Evolutionary conservation across 1,140 invertebrate genomes (phyloP), one percentile per base, ranked within the genome.

Genomic region (Aphidius gifuensis): DNA sequence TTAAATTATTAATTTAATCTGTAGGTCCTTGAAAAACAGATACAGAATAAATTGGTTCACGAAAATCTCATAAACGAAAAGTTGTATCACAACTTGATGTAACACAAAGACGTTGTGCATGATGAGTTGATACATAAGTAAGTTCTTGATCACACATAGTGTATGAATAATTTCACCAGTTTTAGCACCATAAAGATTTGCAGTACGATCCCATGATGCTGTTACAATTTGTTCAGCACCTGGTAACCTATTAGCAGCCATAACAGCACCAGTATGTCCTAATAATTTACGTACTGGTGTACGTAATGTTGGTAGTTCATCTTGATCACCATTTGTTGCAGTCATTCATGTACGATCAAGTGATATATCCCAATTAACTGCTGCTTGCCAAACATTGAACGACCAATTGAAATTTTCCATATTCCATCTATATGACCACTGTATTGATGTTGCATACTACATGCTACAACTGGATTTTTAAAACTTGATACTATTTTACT

Each of bases 21-120:
- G 94, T 96, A 80, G 99, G 97, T 46, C 96, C 97, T 82, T 99
- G 96, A 80, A 98, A 99, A 3, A 99, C 97, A 5, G 94, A 97
- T 38, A 98, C 96, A 3, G 93, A 96, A 75, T 96, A 93, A 73
- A 95, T 94, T 1, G 92, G 85, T 75, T 97, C 96, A 64, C 97
- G 83, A 76, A 99, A 96, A 82, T 99, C 97, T 96, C 96, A 99
- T 11, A 99, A 83, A 46, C 97, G 84, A 80, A 99, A 99, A 6
- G 97, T 99, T 9, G 93, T 96, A 75, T 99, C 97, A 56, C 94
- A 89, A 47, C 94, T 97, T 5, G 96, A 94, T 0, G 97, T 99
- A 2, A 99, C 94, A 43, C 97, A 93, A 9, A 99, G 83, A 64
- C 92, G 86, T 73, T 97, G 93, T 9, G 85, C 87, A 59, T 91